These are phyloP conservation scores for Hyles vespertilio DNA, from an alignment of 1,140 invertebrate genomes.

Conservation along the genomic window DNA sequence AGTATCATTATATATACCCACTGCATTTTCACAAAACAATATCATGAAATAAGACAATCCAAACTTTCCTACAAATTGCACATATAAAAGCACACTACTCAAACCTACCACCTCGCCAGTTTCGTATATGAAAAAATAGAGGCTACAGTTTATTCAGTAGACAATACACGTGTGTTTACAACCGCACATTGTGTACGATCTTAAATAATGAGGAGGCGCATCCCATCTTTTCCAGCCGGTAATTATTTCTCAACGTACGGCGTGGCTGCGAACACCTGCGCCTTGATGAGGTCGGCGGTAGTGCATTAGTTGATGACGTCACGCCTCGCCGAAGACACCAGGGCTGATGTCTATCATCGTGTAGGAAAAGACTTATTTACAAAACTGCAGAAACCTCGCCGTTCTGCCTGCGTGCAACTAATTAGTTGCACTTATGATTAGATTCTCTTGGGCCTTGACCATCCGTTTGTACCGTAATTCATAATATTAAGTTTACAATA, in stretches of 20 bases:
- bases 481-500: too few species aligned
- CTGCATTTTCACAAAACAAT: too few species aligned
- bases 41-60: neutral
- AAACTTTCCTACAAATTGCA: too few species aligned
- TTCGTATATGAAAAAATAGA: neutral
- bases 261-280: conserved; percentile 30
- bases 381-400: too few species aligned
- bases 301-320: conserved; percentile 64
- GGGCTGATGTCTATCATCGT: neutral
- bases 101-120: too few species aligned
- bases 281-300: conserved; percentile 42
- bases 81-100: too few species aligned
- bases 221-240: conserved; percentile 43
- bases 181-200: conserved; percentile 34
- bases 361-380: too few species aligned
- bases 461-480: too few species aligned
- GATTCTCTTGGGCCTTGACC: too few species aligned
- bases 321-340: conserved; percentile 20
- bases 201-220: conserved; percentile 50
- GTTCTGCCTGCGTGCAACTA: too few species aligned
- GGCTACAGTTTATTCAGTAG: conserved; percentile 16
- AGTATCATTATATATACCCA: too few species aligned
- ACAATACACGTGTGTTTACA: conserved; percentile 28
- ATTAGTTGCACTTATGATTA: too few species aligned
- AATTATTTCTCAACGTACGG: conserved; percentile 37